Conservation (phyloP, 1,140 invertebrate genomes). For the Ceratina calcarata region DNA sequence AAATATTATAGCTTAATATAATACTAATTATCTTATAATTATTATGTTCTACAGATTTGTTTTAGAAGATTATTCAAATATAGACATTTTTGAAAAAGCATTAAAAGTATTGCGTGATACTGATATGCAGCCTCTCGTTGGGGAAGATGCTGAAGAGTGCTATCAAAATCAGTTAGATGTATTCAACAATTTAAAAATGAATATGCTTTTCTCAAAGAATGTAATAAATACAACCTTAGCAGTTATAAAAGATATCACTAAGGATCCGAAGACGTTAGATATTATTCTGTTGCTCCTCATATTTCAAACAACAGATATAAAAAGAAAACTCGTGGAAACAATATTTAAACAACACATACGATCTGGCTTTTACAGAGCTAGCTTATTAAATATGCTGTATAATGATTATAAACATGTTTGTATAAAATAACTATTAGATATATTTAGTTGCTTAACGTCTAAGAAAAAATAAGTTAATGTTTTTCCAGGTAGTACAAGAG, state of each 20-base stretch:
- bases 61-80: conserved; percentile 61
- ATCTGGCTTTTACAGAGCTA: conserved; percentile 71
- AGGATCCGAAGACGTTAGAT: conserved; percentile 71
- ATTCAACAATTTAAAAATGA: conserved; percentile 70
- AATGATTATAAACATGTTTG: conserved; percentile 65
- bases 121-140: conserved; percentile 70
- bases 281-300: conserved; percentile 72
- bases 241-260: conserved; percentile 63
- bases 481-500: conserved; percentile 66
- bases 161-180: conserved; percentile 71
- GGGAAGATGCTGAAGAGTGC: conserved; percentile 69
- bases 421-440: background rate
- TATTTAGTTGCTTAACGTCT: background rate
- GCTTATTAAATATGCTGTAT: conserved; percentile 66
- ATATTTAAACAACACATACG: conserved; percentile 71
- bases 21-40: background rate
- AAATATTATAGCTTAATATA: too few species aligned
- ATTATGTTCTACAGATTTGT: conserved; percentile 68
- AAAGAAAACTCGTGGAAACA: conserved; percentile 68
- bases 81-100: conserved; percentile 66
- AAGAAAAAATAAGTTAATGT: background rate
- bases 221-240: conserved; percentile 61
- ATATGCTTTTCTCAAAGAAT: conserved; percentile 67
- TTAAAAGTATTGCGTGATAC: conserved; percentile 67
- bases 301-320: conserved; percentile 54